Evolutionary conservation across 2,888 invertebrate genomes (phyloP), one percentile per base, ranked within the genome.

Genomic region (Campaea margaritaria): DNA sequence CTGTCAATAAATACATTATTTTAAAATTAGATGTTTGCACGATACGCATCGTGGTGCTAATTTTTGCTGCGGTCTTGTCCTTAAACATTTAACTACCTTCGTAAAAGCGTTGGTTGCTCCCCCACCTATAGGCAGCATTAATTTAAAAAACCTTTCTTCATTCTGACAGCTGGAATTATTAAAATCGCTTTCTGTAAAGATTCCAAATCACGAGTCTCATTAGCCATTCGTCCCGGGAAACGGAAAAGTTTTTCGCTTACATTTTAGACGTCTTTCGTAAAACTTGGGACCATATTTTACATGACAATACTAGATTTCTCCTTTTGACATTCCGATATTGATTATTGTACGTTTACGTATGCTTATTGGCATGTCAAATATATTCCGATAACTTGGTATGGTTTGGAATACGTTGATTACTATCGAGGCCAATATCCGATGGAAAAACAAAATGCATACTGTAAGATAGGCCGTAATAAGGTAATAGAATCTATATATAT

Each of bases 171-270:
- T 15, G 3, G 7, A 43, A 31, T 31, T 36, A 47, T 45, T 45
- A 14, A 27, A 39, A 48, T 13, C 39, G 13, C 21, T 48, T 47
- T 27, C 42, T 9, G 14, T 38, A 44, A 56, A 36, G 15, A 39
- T 34, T 47, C 53, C 15, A 36, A 58, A 60, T 41, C 43, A 41
- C 21, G 21, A 28, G 8, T 16, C 43, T 54, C 58, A 58, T 64
- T 58, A 53, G 27, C 39, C 12, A 54, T 58, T 51, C 49, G 16
- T 16, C 47, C 36, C 45, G 48, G 42, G 47, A 44, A 50, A 43
- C 21, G 13, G 16, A 21, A 41, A 38, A 49, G 50, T 54, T 58
- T 53, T 51, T 38, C 41, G 46, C 38, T 47, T 16, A 31, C 9
- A 31, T 56, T 34, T 56, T 34, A 56, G 31, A 44, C 27, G 38